Base-by-base conservation (phyloP, 2,888 invertebrate species). In the Mantis religiosa region DNA sequence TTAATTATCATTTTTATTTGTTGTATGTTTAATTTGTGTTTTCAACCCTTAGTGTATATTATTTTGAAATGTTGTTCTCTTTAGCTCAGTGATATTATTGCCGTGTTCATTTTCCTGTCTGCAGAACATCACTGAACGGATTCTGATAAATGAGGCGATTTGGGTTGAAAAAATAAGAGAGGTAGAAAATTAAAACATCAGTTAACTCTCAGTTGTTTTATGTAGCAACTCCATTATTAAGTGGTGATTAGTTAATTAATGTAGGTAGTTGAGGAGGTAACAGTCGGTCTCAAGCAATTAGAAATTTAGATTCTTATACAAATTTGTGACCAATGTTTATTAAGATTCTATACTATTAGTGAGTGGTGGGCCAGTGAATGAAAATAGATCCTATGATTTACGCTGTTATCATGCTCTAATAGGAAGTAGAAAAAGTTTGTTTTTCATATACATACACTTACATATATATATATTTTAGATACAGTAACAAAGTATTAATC, bases 51-150 rank as follows among this genome's bases (percentile, higher is more conserved):
- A 71, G 20, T 71, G 54, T 71, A 71, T 71, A 25, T 20, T 71
- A 71, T 71, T 71, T 71, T 71, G 20, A 82, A 87, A 86, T 86
- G 86, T 84, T 86, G 82, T 87, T 85, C 30, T 82, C 82, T 82
- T 82, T 30, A 87, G 82, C 34, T 82, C 82, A n/a, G 54, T 88
- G 83, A 87, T 34, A 87, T 88, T n/a, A 54, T 85, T 86, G 84
- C 87, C 87, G 82, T 85, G 89, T 88, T 88, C 71, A 87, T 89
- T 89, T 87, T 90, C 89, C 89, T 90, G 89, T 95, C 95, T 96
- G 95, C 97, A 98, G 98, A 98, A 98, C 95, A 97, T 98, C 96
- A 98, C 97, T 95, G 97, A 98, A 96, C 96, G 97, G 95, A 96
- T 97, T 95, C 97, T 98, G 95, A 96, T 98, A 95, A 98, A 98